Conservation (phyloP, 2,888 invertebrate genomes). For the Synanthedon myopaeformis region DNA sequence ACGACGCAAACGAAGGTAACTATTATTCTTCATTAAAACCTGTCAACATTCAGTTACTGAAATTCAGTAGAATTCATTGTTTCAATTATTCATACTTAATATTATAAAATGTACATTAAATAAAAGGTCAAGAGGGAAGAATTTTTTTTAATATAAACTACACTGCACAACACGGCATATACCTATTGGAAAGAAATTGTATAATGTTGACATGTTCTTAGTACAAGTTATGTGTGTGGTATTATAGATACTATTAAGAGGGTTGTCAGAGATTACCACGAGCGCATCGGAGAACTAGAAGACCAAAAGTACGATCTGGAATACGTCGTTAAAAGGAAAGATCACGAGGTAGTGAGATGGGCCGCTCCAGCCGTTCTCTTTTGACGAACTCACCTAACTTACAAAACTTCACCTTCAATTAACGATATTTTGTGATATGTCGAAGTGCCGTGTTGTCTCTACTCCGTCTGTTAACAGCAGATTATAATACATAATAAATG, state of each 20-base stretch:
- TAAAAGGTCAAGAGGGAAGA: not conserved
- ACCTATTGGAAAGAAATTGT: slow-evolving; percentile 10
- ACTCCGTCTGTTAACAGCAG: slow-evolving; percentile 48
- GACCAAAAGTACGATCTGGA: slow-evolving; percentile 98
- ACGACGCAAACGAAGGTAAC: slow-evolving; percentile 94
- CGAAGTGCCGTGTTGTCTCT: slow-evolving; percentile 55
- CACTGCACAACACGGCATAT: slow-evolving; percentile 32
- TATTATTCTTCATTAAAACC: not conserved
- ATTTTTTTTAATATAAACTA: slow-evolving; percentile 8
- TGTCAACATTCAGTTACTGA: not conserved
- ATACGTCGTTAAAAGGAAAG: slow-evolving; percentile 97
- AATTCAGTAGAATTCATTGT: not conserved
- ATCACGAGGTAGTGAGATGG: slow-evolving; percentile 89
- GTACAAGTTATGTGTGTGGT: slow-evolving; percentile 41
- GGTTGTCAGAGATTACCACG: slow-evolving; percentile 87
- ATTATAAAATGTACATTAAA: not conserved
- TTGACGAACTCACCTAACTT: slow-evolving; percentile 58
- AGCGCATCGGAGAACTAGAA: slow-evolving; percentile 89
- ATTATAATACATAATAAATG: slow-evolving; percentile 18
- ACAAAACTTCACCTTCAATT: slow-evolving; percentile 47
- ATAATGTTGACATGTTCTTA: slow-evolving; percentile 17
- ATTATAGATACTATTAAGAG: slow-evolving; percentile 81
- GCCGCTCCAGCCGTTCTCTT: slow-evolving; percentile 41
- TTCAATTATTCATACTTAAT: not conserved
- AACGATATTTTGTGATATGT: slow-evolving; percentile 46